Base-by-base conservation (phyloP, 2,888 invertebrate genomes). In the Andrena chrysosceles region DNA sequence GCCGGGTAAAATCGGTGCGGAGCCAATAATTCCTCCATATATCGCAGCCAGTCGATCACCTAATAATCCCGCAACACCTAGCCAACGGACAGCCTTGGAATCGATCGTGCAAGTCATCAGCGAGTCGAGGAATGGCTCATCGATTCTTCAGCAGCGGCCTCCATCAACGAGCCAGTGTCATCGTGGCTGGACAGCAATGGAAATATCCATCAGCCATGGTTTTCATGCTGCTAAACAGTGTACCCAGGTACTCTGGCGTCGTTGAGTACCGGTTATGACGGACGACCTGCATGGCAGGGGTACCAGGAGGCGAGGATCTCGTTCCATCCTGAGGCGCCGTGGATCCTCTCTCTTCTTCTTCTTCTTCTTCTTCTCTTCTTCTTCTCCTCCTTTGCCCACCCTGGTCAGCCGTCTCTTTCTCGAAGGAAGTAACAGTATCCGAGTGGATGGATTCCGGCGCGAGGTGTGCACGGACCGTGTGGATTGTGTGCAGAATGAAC, bases 401-500 rank as follows among this genome's bases (percentile, higher is more conserved):
- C 42, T 42, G 42, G 42, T 16, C 42, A 42, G 31, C 48, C 56
- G 31, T 83, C 85, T 77, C 67, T 64, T 85, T 74, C 76, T 88
- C 88, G 90, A 83, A 89, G 90, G 90, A 90, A 91, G 91, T 91
- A 91, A 91, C 91, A 90, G 91, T 91, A 91, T 92, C 90, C 90
- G 89, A 89, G 85, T 88, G 89, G 91, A 91, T 91, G 91, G 89
- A 92, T 92, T 91, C 91, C 91, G 89, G 56, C 89, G 89, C 90
- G 91, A 92, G 91, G 92, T 91, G 92, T 92, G 89, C 87, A 87
- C 88, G 86, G 85, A 85, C 91, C 89, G 89, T 90, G 93, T 90
- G 91, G 92, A 93, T 93, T 93, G 93, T 94, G 93, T 92, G 93
- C 91, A 93, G 93, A 94, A 93, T 93, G 93, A 93, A 93, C 91